Base-by-base conservation (phyloP, 1,140 invertebrate species). In the Achroia grisella region DNA sequence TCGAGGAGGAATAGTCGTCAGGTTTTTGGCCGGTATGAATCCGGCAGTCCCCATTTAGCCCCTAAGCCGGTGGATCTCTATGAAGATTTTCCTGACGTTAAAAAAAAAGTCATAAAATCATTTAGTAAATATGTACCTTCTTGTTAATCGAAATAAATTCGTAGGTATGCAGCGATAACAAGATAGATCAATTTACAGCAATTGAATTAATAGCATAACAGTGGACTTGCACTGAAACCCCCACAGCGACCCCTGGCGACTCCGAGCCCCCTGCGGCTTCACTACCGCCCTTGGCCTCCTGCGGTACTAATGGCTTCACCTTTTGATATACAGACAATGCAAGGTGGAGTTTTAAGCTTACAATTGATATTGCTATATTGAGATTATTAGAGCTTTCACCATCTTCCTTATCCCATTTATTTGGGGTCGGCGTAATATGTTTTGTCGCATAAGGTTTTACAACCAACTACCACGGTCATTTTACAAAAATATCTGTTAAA, bases 221-320 rank as follows among this genome's bases (percentile, higher is more conserved):
- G 2, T 23, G 33, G 33, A 35, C 33, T 35, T 11, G 10, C 4
- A 23, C 2, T 23, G 17, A 23, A 23, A 35, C 10, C 12, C 33
- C 29, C 23, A 9, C 0, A 29, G 10, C 27, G 1, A 6, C 12
- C 12, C 39, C 28, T 32, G 30, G 39, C 12, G 12, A 14, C n/a
- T 37, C 8, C 9, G 6, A 10, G 9, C 14, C n/a, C 14, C 10
- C 35, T 17, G 10, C 14, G 10, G 14, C 10, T 13, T 4, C 13
- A 15, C 35, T 37, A 37, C 28, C 39, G 39, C 39, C 12, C 15
- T 5, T 10, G 39, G 39, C 14, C 39, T 10, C 39, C 30, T 14
- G 39, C 10, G 39, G 39, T 5, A 41, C 39, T 41, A 41, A 41
- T 41, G 29, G 13, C 39, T 29, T 9, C 10, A 14, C 35, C 12